Evolutionary conservation across 1,140 invertebrate species (phyloP).

Genomic region (Neoseiulus cucumeris): DNA sequence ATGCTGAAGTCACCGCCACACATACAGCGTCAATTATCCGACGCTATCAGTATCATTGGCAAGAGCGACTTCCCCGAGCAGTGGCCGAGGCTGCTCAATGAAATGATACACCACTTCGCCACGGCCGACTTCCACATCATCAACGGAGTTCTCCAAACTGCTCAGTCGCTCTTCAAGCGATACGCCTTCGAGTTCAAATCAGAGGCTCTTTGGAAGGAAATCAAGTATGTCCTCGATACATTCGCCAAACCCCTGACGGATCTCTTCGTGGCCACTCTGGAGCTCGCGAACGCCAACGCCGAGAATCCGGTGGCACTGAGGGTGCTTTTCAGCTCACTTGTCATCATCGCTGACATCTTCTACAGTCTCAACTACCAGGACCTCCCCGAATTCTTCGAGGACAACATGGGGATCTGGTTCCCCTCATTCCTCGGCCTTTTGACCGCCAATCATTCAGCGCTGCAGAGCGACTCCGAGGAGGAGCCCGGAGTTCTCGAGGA

Average conservation of each 20-base stretch:
- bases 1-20: conserved; percentile 76
- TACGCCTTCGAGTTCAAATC: conserved; percentile 92
- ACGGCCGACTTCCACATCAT: conserved; percentile 83
- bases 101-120: conserved; percentile 77
- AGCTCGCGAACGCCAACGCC: conserved; percentile 50
- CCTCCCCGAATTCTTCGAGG: conserved; percentile 93
- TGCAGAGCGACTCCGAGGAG: conserved; percentile 48
- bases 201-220: conserved; percentile 79
- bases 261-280: conserved; percentile 67
- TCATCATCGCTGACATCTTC: conserved; percentile 84
- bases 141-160: conserved; percentile 80
- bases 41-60: conserved; percentile 86
- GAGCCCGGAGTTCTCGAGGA: conserved; percentile 75
- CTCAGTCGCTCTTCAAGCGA: conserved; percentile 83
- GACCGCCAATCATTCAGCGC: conserved; percentile 42
- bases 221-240: conserved; percentile 81
- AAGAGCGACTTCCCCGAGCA: conserved; percentile 79
- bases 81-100: conserved; percentile 66
- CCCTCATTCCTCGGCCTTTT: conserved; percentile 60
- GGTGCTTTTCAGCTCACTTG: conserved; percentile 70
- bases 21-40: conserved; percentile 81
- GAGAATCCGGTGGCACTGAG: conserved; percentile 56
- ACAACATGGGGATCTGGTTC: conserved; percentile 91
- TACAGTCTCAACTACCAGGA: conserved; percentile 92
- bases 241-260: conserved; percentile 84